A percentile compares a stretch with the other conserved stretches of the same genome.
Evolutionary conservation across 2,797 vertebrate species (phyloP).

Genomic region (Cacajao melanocephalus): DNA sequence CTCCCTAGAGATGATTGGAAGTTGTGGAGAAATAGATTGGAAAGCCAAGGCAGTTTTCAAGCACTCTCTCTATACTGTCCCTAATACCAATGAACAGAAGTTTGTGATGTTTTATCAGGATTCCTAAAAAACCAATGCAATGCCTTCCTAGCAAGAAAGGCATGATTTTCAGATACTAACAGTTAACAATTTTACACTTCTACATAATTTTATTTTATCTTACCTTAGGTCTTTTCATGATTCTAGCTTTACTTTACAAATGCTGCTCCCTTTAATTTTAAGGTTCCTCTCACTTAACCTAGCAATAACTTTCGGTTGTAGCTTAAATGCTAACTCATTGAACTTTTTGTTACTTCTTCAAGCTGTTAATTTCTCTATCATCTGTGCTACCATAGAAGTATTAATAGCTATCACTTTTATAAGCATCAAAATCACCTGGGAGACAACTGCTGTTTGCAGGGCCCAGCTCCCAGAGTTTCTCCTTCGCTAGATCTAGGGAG

Average conservation of each 20-base stretch:
- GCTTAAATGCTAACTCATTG: not conserved
- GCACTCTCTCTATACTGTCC: not conserved
- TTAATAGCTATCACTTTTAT: not conserved
- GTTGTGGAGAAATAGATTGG: not conserved
- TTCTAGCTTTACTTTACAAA: conserved; percentile 21
- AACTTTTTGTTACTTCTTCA: not conserved
- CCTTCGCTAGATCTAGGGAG: not conserved
- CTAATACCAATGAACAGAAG: not conserved
- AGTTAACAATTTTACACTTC: not conserved
- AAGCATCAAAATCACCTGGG: not conserved
- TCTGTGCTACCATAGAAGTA: not conserved
- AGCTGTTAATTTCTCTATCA: not conserved
- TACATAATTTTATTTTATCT: not conserved
- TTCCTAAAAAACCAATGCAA: not conserved
- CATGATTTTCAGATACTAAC: not conserved
- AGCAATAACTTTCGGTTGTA: not conserved
- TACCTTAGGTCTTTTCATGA: not conserved
- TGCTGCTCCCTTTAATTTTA: not conserved
- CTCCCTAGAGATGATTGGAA: not conserved
- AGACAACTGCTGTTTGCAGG: not conserved
- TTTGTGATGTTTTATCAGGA: not conserved
- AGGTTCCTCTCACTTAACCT: not conserved
- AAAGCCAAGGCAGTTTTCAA: not conserved
- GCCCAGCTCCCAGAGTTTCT: not conserved
- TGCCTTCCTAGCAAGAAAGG: not conserved